Percentiles rank a stretch among this genome's conserved stretches.
phyloP scores from a whole-genome alignment of 2,797 vertebrate genomes.

The Hippoglossus hippoglossus region DNA sequence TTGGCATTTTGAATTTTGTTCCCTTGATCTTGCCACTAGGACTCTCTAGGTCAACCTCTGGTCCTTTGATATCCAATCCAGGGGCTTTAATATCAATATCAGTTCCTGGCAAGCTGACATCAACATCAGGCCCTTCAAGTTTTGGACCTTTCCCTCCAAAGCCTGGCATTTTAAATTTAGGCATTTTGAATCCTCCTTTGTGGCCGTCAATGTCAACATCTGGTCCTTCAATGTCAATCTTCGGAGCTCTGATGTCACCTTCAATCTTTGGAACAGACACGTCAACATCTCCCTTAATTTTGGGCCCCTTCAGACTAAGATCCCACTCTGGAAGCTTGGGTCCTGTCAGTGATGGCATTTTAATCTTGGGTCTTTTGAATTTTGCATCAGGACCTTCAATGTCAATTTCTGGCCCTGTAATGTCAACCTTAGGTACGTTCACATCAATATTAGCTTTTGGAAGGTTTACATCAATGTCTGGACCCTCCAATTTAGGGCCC shows the following conservation, averaged over 20 bases:
- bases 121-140: slow-evolving; percentile 10
- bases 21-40: slow-evolving; percentile 40
- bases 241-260: neutral
- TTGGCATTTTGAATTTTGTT: slow-evolving; percentile 37
- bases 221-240: neutral
- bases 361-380: slow-evolving; percentile 26
- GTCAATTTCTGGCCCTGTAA: slow-evolving; percentile 17
- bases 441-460: slow-evolving; percentile 34
- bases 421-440: slow-evolving; percentile 9
- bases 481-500: slow-evolving; percentile 25
- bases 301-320: neutral
- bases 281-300: neutral
- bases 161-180: slow-evolving; percentile 13
- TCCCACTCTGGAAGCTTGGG: neutral
- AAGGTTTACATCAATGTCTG: slow-evolving; percentile 33
- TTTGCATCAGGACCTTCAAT: neutral
- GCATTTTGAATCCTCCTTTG: slow-evolving; percentile 26
- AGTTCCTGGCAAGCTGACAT: neutral
- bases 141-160: neutral
- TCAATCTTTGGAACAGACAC: neutral
- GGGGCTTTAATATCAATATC: slow-evolving; percentile 21
- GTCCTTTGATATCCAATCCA: slow-evolving; percentile 11
- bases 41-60: slow-evolving; percentile 18
- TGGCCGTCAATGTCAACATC: neutral
- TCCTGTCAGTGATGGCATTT: slow-evolving; percentile 35